Evolutionary conservation across 2,888 invertebrate species (phyloP), one percentile per base, ranked within the genome.

Genomic region (Liposcelis brunnea): DNA sequence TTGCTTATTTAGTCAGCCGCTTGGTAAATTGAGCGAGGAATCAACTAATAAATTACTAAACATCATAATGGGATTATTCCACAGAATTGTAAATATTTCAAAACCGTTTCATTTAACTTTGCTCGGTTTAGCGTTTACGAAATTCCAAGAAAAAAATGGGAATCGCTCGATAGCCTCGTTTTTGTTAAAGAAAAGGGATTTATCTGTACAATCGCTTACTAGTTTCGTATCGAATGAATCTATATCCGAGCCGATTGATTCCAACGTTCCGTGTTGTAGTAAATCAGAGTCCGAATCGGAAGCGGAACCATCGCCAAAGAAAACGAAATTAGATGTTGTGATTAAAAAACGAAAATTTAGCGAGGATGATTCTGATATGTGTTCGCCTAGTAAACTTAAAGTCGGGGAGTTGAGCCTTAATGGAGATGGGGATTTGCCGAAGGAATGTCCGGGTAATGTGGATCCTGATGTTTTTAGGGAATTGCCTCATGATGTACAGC

Each of bases 41-140:
- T 75, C 75, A 2, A 68, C 72, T 14, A 48, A 51, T 33, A 43
- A 48, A 34, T 31, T 55, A 12, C 43, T 55, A 33, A 37, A 47
- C 11, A 35, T 48, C 1, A 48, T 52, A 31, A 51, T 54, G 50
- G 46, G 49, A 16, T 45, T 53, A 6, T 53, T 56, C 43, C 48
- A 50, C 34, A 54, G 53, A 47, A 51, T 56, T 45, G 49, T 55
- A 7, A 47, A 53, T 37, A 47, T 48, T 26, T 44, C 48, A n/a
- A 43, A 49, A 63, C 78, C 81, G 50, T 85, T 81, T 64, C 82
- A 82, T 62, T 74, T 85, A 55, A 84, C 83, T 1, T 63, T 85
- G 45, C 67, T 85, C 47, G 85, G 85, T 12, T 65, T 85, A 56
- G 80, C 83, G 12, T 84, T 84, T 59, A 80, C 81, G 1, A 84